These are phyloP conservation scores for Trachelus iudaicus DNA, from an alignment of 2,888 invertebrate genomes.

Conservation along the genomic window DNA sequence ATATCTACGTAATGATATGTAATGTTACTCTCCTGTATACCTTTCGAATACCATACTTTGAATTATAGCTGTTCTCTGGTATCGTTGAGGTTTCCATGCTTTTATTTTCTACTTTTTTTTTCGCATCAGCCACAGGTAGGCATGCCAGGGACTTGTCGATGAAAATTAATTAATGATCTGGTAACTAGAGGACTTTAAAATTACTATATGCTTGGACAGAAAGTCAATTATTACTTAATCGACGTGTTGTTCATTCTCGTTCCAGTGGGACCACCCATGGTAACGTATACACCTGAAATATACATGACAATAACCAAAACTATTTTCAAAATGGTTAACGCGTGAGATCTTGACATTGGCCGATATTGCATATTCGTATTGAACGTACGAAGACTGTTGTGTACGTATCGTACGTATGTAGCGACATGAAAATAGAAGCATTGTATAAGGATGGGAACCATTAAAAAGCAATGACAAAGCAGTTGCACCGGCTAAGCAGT, in stretches of 20 bases:
- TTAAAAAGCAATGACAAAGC: conserved; percentile 25
- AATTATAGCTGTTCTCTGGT: neutral
- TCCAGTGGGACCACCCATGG: conserved; percentile 1
- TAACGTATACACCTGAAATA: neutral
- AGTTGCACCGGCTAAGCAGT: conserved; percentile 18
- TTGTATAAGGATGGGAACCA: conserved; percentile 9
- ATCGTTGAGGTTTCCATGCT: neutral
- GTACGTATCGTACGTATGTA: conserved; percentile 1
- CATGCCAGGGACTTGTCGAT: neutral
- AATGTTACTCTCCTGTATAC: neutral
- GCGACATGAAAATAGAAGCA: conserved; percentile 1
- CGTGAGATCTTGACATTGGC: neutral
- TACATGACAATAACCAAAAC: neutral
- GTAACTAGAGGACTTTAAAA: neutral
- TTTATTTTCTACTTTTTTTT: neutral
- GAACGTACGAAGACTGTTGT: neutral
- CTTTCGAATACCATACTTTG: neutral
- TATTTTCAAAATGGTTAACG: neutral
- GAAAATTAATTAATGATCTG: neutral
- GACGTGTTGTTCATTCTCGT: neutral
- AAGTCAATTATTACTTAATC: neutral
- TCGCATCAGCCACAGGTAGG: neutral
- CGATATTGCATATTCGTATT: neutral
- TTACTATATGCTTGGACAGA: neutral
- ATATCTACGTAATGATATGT: neutral